phyloP scores from a whole-genome alignment of 2,797 vertebrate genomes.

The Moxostoma hubbsi region DNA sequence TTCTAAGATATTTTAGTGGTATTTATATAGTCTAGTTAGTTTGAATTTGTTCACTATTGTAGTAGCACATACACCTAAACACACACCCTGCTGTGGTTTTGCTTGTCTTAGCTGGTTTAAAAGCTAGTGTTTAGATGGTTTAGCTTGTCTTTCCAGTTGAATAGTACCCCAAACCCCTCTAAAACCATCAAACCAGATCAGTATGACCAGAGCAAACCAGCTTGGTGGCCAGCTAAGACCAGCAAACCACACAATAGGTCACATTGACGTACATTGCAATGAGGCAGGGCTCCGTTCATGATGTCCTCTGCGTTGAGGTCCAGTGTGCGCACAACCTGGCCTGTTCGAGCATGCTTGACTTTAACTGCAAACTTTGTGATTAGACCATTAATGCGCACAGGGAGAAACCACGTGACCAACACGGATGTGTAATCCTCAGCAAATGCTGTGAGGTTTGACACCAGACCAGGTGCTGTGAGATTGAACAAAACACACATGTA shows the following conservation, averaged over 20 bases:
- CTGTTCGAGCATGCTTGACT: constrained; percentile 88
- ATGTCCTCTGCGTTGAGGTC: constrained; percentile 91
- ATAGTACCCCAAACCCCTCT: too few relatives aligned
- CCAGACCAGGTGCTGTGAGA: constrained; percentile 90
- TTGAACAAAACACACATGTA: not conserved
- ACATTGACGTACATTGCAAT: constrained; percentile 87
- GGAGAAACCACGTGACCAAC: constrained; percentile 92
- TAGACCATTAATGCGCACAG: constrained; percentile 92
- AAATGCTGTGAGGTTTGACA: constrained; percentile 92
- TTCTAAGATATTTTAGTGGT: not conserved
- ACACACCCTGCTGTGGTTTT: too few relatives aligned
- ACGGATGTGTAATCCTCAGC: constrained; percentile 89
- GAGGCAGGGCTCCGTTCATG: constrained; percentile 87
- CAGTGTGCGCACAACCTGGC: constrained; percentile 82
- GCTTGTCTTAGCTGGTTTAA: too few relatives aligned
- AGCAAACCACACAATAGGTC: too few relatives aligned
- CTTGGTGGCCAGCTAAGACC: too few relatives aligned
- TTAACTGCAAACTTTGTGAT: constrained; percentile 95
- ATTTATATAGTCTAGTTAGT: not conserved
- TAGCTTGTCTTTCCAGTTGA: too few relatives aligned
- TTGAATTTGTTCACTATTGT: not conserved
- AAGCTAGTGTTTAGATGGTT: too few relatives aligned
- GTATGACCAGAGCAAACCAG: too few relatives aligned
- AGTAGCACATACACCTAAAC: too few relatives aligned
- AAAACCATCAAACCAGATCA: too few relatives aligned